Percentiles rank a stretch among this genome's conserved stretches.
phyloP scores from a whole-genome alignment of 2,888 invertebrate genomes.

The Brenthis daphne region DNA sequence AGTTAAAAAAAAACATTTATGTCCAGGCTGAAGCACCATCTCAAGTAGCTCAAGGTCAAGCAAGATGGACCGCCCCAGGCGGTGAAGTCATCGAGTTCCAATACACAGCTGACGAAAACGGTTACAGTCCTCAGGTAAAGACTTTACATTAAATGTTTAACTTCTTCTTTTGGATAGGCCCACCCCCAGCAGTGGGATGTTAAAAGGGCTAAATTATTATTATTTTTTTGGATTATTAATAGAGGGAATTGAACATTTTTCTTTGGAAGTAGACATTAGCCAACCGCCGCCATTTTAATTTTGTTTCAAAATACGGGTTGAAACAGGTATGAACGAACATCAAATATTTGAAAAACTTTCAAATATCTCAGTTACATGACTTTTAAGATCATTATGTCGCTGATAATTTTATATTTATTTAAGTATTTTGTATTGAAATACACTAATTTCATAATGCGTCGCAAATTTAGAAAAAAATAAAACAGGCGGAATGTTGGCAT shows the following conservation, averaged over 20 bases:
- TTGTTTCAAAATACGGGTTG: background rate
- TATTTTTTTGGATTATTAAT: no score
- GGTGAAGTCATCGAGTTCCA: conserved; percentile 66
- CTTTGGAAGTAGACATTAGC: background rate
- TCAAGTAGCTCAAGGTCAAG: conserved; percentile 51
- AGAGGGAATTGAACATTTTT: no score
- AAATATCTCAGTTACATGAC: background rate
- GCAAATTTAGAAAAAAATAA: no score
- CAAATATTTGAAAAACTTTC: background rate
- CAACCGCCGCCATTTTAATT: background rate
- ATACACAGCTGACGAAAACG: conserved; percentile 82
- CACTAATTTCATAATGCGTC: no score
- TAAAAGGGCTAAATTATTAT: background rate
- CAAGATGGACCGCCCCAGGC: conserved; percentile 61
- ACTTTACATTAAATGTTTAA: background rate
- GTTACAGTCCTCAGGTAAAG: conserved; percentile 71
- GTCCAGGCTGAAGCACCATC: conserved; percentile 52
- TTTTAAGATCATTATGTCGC: background rate
- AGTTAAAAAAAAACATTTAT: background rate
- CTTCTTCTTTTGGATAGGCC: background rate
- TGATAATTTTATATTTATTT: no score
- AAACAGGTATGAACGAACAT: no score
- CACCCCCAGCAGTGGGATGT: background rate
- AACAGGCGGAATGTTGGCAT: no score
- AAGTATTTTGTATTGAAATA: no score